Conservation (phyloP, 2,797 vertebrate genomes). For the Liasis olivaceus region DNA sequence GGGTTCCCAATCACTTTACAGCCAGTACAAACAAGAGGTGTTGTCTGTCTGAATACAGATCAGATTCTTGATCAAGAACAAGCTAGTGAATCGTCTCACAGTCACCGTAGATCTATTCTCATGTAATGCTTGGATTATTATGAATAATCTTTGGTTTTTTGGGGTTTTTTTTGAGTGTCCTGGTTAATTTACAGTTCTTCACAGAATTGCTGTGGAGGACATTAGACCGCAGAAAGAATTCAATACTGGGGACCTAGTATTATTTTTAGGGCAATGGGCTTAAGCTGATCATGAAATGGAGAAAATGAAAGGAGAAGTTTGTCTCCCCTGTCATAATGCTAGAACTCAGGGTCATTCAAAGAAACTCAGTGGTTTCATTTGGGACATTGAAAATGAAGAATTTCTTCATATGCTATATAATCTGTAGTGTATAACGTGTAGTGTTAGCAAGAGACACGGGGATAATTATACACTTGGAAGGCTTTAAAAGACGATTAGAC, state of each 20-base stretch:
- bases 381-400: background rate
- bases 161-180: background rate
- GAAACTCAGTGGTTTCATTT: background rate
- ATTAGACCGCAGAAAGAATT: background rate
- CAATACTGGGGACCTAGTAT: background rate
- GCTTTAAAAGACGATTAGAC: background rate
- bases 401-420: background rate
- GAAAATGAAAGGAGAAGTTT: background rate
- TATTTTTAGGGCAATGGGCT: background rate
- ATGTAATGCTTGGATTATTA: background rate
- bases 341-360: background rate
- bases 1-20: background rate
- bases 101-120: background rate
- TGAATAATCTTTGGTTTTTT: background rate
- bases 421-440: background rate
- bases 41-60: background rate
- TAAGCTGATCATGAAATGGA: background rate
- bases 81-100: background rate
- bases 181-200: background rate
- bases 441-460: background rate
- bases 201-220: background rate
- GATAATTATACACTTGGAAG: background rate
- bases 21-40: background rate
- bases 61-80: background rate
- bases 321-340: background rate